phyloP scores from a whole-genome alignment of 2,113 vertebrate species.

The Tringa solitaria region DNA sequence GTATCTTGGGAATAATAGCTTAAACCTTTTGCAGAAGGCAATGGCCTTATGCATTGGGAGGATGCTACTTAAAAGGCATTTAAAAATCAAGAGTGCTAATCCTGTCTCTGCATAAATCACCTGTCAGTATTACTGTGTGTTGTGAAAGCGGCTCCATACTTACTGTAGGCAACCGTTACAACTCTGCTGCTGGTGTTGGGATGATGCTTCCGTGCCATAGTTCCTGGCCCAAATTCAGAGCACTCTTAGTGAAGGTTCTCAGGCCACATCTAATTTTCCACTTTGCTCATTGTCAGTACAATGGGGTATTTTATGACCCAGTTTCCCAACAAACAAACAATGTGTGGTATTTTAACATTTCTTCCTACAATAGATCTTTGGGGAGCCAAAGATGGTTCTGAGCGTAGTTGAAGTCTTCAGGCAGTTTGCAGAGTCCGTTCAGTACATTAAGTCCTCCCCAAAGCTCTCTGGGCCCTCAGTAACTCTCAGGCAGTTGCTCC shows the following conservation, averaged over 20 bases:
- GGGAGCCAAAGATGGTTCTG: neutral
- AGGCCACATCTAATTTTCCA: neutral
- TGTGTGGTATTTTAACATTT: neutral
- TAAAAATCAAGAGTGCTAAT: neutral
- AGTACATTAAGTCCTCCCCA: neutral
- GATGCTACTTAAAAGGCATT: neutral
- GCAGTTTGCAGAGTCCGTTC: neutral
- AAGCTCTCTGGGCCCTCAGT: neutral
- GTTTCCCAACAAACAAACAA: neutral
- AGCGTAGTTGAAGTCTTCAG: neutral
- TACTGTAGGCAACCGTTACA: neutral
- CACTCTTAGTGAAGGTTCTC: neutral
- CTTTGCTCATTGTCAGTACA: neutral
- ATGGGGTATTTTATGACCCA: neutral
- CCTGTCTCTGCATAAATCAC: neutral
- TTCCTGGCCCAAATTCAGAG: neutral
- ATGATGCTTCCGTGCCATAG: neutral
- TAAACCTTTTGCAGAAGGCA: neutral
- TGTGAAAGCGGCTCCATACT: neutral
- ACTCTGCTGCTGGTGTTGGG: neutral
- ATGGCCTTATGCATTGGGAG: neutral
- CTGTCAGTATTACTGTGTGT: neutral
- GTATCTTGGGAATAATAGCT: rapidly evolving
- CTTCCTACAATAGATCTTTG: neutral
- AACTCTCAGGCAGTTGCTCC: neutral